Evolutionary conservation across 2,797 vertebrate genomes (phyloP).

Genomic region (Sylvia borin): DNA sequence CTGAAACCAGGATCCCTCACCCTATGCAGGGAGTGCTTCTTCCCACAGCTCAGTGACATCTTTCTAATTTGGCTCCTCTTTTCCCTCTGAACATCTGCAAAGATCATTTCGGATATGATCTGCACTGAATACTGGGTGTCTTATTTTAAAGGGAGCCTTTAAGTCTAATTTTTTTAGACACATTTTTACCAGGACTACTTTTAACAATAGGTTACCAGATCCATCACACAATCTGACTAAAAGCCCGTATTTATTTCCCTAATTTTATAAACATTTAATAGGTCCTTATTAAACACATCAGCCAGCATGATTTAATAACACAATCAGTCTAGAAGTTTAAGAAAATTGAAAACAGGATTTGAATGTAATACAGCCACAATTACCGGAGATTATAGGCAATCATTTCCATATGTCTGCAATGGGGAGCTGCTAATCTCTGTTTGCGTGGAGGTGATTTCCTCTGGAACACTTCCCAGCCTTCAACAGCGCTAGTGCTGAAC

Average conservation of each 20-base stretch:
- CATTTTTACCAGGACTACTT: slow-evolving; percentile 72
- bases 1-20: fast-evolving
- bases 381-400: slow-evolving; percentile 96
- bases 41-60: not conserved
- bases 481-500: slow-evolving; percentile 81
- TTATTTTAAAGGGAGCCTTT: slow-evolving; percentile 58
- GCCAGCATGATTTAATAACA: slow-evolving; percentile 97
- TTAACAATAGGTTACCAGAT: slow-evolving; percentile 82
- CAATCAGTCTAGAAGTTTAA: slow-evolving; percentile 95
- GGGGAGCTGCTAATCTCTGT: slow-evolving; percentile 95
- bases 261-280: slow-evolving; percentile 91
- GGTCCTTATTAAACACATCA: slow-evolving; percentile 92
- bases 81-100: slow-evolving; percentile 31
- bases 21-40: not conserved
- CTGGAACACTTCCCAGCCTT: slow-evolving; percentile 87
- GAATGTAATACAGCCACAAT: slow-evolving; percentile 96
- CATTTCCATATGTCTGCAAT: slow-evolving; percentile 97
- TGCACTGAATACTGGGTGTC: not conserved
- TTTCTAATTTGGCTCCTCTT: slow-evolving; percentile 20
- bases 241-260: slow-evolving; percentile 83
- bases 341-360: slow-evolving; percentile 96
- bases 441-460: slow-evolving; percentile 94
- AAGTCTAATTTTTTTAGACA: slow-evolving; percentile 61
- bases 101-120: not conserved
- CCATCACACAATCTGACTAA: slow-evolving; percentile 80